These are phyloP conservation scores for Ictalurus furcatus DNA, from an alignment of 2,113 vertebrate species.

Conservation along the genomic window DNA sequence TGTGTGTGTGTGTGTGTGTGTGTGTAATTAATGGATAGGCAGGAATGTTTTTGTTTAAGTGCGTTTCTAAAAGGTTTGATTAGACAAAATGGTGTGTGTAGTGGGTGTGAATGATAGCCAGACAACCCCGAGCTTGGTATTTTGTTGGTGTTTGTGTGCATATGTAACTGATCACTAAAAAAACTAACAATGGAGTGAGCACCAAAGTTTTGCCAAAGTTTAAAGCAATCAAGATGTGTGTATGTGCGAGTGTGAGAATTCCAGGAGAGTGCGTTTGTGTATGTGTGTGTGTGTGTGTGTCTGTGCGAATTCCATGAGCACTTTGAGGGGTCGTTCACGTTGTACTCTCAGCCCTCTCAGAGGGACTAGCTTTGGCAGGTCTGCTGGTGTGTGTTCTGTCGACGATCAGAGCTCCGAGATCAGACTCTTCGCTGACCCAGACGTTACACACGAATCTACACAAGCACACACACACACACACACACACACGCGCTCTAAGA, in stretches of 20 bases:
- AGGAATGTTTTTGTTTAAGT: constrained; percentile 3
- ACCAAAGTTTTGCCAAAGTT: constrained; percentile 1
- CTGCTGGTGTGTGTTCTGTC: constrained; percentile 32
- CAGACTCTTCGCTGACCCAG: background rate
- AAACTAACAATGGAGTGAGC: background rate
- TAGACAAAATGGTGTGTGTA: background rate
- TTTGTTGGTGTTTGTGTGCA: constrained; percentile 15
- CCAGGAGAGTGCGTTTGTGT: background rate
- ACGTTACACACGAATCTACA: background rate
- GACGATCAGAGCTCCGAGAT: constrained; percentile 7
- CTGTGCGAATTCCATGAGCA: constrained; percentile 10
- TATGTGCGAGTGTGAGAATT: constrained; percentile 7
- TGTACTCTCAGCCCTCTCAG: constrained; percentile 44
- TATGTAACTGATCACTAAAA: background rate
- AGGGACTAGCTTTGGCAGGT: constrained; percentile 53
- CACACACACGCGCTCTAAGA: background rate
- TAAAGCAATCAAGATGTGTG: constrained; percentile 23
- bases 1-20: constrained; percentile 22
- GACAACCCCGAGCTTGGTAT: background rate
- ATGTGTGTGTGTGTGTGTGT: background rate
- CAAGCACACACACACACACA: background rate
- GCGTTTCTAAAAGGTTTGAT: background rate
- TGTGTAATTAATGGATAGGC: background rate
- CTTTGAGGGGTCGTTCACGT: constrained; percentile 11
- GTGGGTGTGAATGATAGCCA: background rate